Evolutionary conservation across 2,113 vertebrate species (phyloP).

Genomic region (Ursus arctos): DNA sequence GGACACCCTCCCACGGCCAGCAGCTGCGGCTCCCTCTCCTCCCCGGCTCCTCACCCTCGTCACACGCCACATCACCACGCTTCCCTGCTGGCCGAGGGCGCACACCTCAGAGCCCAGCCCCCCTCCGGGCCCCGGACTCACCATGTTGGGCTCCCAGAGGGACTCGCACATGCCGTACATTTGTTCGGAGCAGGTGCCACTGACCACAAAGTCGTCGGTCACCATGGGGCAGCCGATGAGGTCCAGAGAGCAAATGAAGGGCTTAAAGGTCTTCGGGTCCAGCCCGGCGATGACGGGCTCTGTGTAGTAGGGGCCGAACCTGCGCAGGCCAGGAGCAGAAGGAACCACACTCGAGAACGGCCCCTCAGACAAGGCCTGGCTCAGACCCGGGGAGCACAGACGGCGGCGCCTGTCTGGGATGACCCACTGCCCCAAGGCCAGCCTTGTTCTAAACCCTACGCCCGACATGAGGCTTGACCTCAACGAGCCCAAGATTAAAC

Average conservation of each 20-base stretch:
- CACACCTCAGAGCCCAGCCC: neutral
- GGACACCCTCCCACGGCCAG: neutral
- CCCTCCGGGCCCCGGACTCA: constrained; percentile 84
- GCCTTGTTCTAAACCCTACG: neutral
- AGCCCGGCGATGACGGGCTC: constrained; percentile 98
- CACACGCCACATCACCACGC: neutral
- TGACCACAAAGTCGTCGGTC: constrained; percentile 98
- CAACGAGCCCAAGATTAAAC: neutral
- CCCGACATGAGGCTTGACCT: neutral
- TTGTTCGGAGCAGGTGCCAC: constrained; percentile 97
- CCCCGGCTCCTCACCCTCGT: neutral
- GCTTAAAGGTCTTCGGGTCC: constrained; percentile 94
- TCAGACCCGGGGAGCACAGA: neutral
- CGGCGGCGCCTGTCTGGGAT: neutral
- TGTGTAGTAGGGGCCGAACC: constrained; percentile 98
- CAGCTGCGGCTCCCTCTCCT: neutral
- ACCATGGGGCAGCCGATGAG: constrained; percentile 98
- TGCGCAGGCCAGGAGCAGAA: constrained; percentile 74
- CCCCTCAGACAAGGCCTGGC: neutral
- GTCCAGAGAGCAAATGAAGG: constrained; percentile 98
- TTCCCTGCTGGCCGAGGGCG: neutral
- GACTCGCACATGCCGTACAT: constrained; percentile 99
- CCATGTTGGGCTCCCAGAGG: constrained; percentile 97
- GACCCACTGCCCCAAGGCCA: neutral
- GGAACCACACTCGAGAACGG: neutral